phyloP scores from a whole-genome alignment of 2,113 vertebrate genomes.

The Etheostoma cragini region DNA sequence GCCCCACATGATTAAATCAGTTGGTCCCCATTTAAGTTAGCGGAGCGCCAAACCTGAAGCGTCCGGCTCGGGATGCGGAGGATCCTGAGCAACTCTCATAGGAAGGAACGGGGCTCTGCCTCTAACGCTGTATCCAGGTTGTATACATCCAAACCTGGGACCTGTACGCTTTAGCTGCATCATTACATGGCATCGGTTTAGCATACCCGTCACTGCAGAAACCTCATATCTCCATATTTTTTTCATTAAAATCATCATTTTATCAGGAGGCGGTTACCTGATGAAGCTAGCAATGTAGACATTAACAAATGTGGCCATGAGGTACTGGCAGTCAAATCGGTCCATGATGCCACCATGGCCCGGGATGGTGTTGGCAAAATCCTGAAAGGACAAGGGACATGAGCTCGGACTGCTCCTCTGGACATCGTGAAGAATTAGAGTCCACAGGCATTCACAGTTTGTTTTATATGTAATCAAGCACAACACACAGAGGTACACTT shows the following conservation, averaged over 20 bases:
- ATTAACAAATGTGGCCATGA: slow-evolving; percentile 99
- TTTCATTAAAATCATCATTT: not conserved
- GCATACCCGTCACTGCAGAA: no score
- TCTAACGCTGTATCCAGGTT: no score
- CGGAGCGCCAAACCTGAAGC: no score
- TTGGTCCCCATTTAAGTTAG: no score
- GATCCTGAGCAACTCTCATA: no score
- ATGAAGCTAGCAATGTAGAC: slow-evolving; percentile 99
- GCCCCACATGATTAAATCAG: no score
- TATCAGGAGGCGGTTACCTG: slow-evolving; percentile 82
- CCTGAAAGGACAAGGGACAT: slow-evolving; percentile 78
- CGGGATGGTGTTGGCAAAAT: slow-evolving; percentile 98
- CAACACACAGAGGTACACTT: not conserved
- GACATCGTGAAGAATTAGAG: not conserved
- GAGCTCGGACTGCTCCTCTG: not conserved
- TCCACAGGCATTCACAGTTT: not conserved
- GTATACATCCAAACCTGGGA: no score
- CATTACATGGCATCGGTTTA: not conserved
- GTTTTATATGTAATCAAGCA: not conserved
- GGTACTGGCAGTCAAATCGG: slow-evolving; percentile 98
- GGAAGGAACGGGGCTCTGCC: no score
- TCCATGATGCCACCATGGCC: slow-evolving; percentile 99
- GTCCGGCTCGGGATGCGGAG: no score
- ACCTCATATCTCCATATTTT: no score
- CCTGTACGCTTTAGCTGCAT: not conserved